Percentiles rank a stretch among this genome's conserved stretches.
Evolutionary conservation across 2,113 vertebrate genomes (phyloP).

Genomic region (Rhinoptilus africanus): DNA sequence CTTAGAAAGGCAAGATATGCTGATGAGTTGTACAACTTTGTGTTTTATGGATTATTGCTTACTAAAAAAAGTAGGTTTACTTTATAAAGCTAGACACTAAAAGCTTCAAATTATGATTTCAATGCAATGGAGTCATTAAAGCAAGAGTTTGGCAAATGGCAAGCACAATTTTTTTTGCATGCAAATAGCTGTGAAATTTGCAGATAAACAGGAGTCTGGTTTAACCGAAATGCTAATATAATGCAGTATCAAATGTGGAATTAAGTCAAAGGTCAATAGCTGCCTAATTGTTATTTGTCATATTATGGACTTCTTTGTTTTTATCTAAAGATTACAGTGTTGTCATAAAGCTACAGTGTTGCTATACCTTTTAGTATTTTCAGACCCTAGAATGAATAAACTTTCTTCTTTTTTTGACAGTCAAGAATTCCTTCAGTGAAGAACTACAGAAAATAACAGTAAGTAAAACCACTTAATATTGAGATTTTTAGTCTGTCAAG

Average conservation of each 20-base stretch:
- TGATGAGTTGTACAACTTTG: not conserved
- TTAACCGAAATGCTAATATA: not conserved
- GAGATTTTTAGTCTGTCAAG: not conserved
- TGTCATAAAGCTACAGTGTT: not conserved
- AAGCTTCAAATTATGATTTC: not conserved
- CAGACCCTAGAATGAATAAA: not conserved
- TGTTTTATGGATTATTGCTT: not conserved
- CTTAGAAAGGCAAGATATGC: not conserved
- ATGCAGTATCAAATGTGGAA: not conserved
- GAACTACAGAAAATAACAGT: conserved; percentile 68
- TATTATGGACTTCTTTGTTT: not conserved
- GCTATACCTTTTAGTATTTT: not conserved
- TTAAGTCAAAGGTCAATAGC: not conserved
- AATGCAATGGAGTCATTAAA: not conserved
- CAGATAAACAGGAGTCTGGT: not conserved
- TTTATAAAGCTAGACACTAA: not conserved
- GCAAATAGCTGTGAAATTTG: not conserved
- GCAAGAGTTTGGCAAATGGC: not conserved
- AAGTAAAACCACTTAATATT: conserved; percentile 57
- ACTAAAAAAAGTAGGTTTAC: not conserved
- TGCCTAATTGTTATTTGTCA: not conserved
- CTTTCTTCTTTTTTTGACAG: conserved; percentile 61
- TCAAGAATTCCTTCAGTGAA: conserved; percentile 67
- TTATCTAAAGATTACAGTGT: not conserved
- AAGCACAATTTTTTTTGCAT: not conserved